Evolutionary conservation across 2,797 vertebrate genomes (phyloP), one percentile per base, ranked within the genome.

Genomic region (Rachycentron canadum): DNA sequence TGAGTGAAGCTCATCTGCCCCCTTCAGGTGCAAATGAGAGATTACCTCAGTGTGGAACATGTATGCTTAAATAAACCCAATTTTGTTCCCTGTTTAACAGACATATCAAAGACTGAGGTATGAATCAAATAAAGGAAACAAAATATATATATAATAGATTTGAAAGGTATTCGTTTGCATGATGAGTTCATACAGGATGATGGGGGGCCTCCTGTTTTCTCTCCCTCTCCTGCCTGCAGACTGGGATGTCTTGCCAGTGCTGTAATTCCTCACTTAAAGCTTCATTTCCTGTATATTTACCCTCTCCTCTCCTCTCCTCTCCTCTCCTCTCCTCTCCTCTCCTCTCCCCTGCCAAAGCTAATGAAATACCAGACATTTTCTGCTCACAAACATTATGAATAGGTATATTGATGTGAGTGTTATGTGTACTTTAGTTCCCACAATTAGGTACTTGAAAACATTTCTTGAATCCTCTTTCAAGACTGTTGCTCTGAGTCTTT

Each of bases 21-120:
- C 78, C 90, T 92, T 73, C 79, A 81, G 91, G 86, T 7, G 14
- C 0, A 61, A 41, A 9, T 13, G 0, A 57, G 74, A 1, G 4
- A 60, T 4, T 62, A 73, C 62, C 2, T 13, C 41, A 12, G 1
- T 19, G 1, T 30, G 13, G 13, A 57, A 25, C 2, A 67, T 17
- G 6, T n/a, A 14, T 21, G 19, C 16, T 30, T 32, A 2, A 53
- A 53, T 14, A 53, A 53, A 53, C 16, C 50, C 16, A 4, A 7
- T 28, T 26, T 53, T 28, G 50, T 53, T 53, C 50, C 7, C 25
- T 28, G 14, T 17, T 53, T 8, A 28, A 53, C 5, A 53, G 25
- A 28, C 14, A 53, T 6, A 28, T 16, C 28, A 17, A 8, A 8
- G 14, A 36, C n/a, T 28, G 17, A 38, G 23, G 17, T 19, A 28